Conservation (phyloP, 2,888 invertebrate species). For the Baccha elongata region DNA sequence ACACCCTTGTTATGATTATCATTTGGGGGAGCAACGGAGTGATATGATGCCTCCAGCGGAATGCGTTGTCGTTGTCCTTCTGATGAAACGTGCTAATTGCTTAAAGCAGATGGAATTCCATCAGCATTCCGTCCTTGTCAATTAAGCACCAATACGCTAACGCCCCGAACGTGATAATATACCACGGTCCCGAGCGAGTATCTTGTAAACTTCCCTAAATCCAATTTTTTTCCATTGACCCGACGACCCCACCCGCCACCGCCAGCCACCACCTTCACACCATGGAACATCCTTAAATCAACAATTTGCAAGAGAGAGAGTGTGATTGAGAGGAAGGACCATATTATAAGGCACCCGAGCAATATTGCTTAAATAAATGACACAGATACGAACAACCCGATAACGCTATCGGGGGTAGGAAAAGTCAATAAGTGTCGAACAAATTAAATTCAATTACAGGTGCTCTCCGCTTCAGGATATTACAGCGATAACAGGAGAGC, state of each 20-base stretch:
- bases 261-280: background rate
- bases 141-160: conserved; percentile 61
- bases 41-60: conserved; percentile 23
- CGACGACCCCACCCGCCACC: background rate
- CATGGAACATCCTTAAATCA: conserved; percentile 45
- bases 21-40: conserved; percentile 26
- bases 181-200: conserved; percentile 3
- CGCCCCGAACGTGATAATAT: conserved; percentile 65
- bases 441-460: conserved; percentile 74
- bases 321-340: background rate
- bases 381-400: conserved; percentile 49
- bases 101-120: conserved; percentile 67
- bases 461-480: conserved; percentile 73
- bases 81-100: conserved; percentile 68
- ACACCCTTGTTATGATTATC: conserved; percentile 60
- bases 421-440: conserved; percentile 74
- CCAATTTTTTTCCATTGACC: conserved; percentile 19
- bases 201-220: conserved; percentile 57
- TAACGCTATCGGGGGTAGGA: conserved; percentile 24
- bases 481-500: conserved; percentile 72
- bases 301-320: conserved; percentile 40
- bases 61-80: conserved; percentile 26
- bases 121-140: conserved; percentile 41
- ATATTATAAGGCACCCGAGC: conserved; percentile 39
- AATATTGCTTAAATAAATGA: conserved; percentile 67